Evolutionary conservation across 2,797 vertebrate species (phyloP).

Genomic region (Varecia variegata): DNA sequence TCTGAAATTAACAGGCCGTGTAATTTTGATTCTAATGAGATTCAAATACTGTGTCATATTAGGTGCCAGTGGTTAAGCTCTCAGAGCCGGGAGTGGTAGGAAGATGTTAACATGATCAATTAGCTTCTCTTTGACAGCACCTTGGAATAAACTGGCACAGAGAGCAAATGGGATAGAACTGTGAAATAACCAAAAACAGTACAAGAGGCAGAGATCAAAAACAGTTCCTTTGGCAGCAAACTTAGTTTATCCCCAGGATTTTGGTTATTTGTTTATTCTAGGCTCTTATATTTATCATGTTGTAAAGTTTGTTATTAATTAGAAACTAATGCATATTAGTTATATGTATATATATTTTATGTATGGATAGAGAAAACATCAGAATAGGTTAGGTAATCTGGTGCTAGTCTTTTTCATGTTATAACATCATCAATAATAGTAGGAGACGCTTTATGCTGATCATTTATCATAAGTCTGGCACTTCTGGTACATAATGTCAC

Average conservation of each 20-base stretch:
- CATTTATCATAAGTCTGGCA: not conserved
- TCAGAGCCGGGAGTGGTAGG: not conserved
- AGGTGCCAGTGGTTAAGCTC: not conserved
- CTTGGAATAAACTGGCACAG: not conserved
- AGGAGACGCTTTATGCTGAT: not conserved
- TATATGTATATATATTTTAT: not conserved
- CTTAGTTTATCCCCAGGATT: not conserved
- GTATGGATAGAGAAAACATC: not conserved
- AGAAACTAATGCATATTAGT: not conserved
- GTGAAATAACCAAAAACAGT: not conserved
- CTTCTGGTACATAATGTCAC: not conserved
- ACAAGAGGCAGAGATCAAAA: not conserved
- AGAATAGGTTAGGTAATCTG: not conserved
- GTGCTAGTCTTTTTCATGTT: not conserved
- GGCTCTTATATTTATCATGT: not conserved
- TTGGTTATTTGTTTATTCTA: not conserved
- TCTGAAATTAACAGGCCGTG: not conserved
- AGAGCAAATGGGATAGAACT: not conserved
- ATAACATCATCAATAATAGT: not conserved
- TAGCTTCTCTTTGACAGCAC: constrained; percentile 29
- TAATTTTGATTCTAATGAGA: not conserved
- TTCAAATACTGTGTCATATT: not conserved
- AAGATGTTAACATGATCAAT: not conserved
- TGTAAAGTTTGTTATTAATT: not conserved
- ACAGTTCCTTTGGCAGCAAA: not conserved